Conservation (phyloP, 2,888 invertebrate species). For the Melanostoma mellinum region DNA sequence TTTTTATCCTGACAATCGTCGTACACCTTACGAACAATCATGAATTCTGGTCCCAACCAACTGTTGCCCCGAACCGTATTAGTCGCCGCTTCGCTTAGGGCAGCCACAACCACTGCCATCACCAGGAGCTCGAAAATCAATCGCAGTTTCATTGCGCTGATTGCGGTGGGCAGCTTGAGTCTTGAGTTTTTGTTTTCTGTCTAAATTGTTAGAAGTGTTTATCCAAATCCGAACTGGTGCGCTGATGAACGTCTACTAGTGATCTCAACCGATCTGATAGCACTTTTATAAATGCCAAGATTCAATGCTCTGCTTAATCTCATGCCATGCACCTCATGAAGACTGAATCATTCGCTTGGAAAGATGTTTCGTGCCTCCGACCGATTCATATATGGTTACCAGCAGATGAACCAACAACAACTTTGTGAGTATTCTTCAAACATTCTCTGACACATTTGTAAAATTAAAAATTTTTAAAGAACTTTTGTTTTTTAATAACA, state of each 20-base stretch:
- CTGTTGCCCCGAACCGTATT: conserved; percentile 40
- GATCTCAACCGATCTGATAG: conserved; percentile 75
- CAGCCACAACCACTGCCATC: conserved; percentile 58
- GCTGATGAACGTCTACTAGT: conserved; percentile 73
- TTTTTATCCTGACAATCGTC: conserved; percentile 85
- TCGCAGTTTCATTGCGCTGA: conserved; percentile 70
- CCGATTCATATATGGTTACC: conserved; percentile 60
- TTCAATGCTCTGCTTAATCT: conserved; percentile 71
- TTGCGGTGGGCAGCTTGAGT: conserved; percentile 7
- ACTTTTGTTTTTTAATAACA: conserved; percentile 66
- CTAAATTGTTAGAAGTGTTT: not conserved
- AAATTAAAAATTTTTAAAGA: conserved; percentile 19
- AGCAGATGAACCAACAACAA: not conserved
- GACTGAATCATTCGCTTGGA: conserved; percentile 78
- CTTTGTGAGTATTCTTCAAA: conserved; percentile 23
- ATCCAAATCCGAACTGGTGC: conserved; percentile 59
- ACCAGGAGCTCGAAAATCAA: conserved; percentile 64
- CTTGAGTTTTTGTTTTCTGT: conserved; percentile 10
- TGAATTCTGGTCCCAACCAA: conserved; percentile 83
- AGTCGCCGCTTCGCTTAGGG: conserved; percentile 52
- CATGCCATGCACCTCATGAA: conserved; percentile 55
- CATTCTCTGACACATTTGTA: conserved; percentile 53
- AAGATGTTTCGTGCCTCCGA: conserved; percentile 78
- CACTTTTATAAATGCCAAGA: conserved; percentile 80
- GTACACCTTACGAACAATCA: conserved; percentile 85